Evolutionary conservation across 2,888 invertebrate genomes (phyloP), one percentile per base, ranked within the genome.

Genomic region (Eupithecia vulgata): DNA sequence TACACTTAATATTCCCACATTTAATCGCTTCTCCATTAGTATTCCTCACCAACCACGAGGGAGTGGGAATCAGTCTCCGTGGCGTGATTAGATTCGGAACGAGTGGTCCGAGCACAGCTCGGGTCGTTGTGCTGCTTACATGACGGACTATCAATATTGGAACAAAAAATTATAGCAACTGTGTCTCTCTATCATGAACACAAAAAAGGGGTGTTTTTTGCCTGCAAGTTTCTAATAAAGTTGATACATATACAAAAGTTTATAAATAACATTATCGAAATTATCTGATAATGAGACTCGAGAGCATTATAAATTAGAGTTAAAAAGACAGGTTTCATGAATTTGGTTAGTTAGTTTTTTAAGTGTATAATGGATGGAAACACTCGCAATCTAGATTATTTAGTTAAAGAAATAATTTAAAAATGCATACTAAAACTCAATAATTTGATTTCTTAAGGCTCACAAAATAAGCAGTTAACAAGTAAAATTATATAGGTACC

Each of bases 41-140:
- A 61, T 61, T 61, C 61, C 10, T 34, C 8, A 17, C 3, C 34
- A 15, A 30, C 61, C 34, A 30, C 34, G 30, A 17, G 30, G 61
- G 61, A 34, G 17, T 61, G 61, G 61, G 34, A 30, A 34, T 34
- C 30, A 17, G 61, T 34, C 34, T 8, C 61, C 30, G 61, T 34
- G 30, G 2, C 61, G 61, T 34, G 61, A 61, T 61, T 34, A 34
- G 34, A 30, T 30, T 61, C 34, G 34, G 0, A 61, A 61, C 15
- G 17, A 17, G 59, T 8, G 4, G 34, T 0, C 34, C 61, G 17
- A 61, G 34, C 61, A 61, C 30, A 34, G 34, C 61, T 61, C 17
- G 34, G 61, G 61, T 61, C 61, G 34, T 17, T 34, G 61, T 61
- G 17, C 59, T 61, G 30, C 34, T 61, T 8, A 61, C 61, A 61